A percentile compares a stretch with the other conserved stretches of the same genome.
These are phyloP conservation scores for Harpagoxenus sublaevis DNA, from an alignment of 2,888 invertebrate genomes.

Conservation along the genomic window DNA sequence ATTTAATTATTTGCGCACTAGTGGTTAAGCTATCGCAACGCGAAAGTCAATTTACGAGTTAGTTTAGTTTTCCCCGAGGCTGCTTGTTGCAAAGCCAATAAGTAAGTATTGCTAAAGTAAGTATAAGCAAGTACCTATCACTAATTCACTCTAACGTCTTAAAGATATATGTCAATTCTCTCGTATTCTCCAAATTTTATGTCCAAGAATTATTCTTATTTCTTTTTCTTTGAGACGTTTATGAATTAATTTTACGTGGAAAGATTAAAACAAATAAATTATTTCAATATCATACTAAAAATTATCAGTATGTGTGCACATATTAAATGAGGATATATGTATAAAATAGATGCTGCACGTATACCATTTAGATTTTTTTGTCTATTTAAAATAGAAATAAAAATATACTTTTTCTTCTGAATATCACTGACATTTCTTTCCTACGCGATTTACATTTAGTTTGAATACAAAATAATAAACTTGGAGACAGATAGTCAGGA, in stretches of 20 bases:
- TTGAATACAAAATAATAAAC: neutral
- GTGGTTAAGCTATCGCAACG: slow-evolving; percentile 43
- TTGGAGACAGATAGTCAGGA: neutral
- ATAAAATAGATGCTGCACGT: neutral
- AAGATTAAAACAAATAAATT: neutral
- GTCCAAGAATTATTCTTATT: neutral
- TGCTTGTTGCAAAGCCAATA: slow-evolving; percentile 52
- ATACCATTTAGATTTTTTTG: neutral
- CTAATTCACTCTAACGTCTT: neutral
- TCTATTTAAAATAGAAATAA: neutral
- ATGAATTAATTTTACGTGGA: neutral
- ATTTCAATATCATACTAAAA: neutral
- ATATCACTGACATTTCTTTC: neutral
- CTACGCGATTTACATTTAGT: neutral
- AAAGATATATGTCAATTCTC: neutral
- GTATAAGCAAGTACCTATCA: slow-evolving; percentile 26
- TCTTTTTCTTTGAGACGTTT: neutral
- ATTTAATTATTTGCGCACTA: slow-evolving; percentile 60
- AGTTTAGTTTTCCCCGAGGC: slow-evolving; percentile 42
- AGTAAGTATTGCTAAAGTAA: slow-evolving; percentile 43
- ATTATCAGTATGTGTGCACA: neutral
- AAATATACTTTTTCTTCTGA: neutral
- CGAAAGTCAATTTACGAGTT: slow-evolving; percentile 54
- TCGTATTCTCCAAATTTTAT: neutral
- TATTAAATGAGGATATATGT: neutral